Evolutionary conservation across 2,888 invertebrate species (phyloP), one percentile per base, ranked within the genome.

Genomic region (Geophilus truncorum): DNA sequence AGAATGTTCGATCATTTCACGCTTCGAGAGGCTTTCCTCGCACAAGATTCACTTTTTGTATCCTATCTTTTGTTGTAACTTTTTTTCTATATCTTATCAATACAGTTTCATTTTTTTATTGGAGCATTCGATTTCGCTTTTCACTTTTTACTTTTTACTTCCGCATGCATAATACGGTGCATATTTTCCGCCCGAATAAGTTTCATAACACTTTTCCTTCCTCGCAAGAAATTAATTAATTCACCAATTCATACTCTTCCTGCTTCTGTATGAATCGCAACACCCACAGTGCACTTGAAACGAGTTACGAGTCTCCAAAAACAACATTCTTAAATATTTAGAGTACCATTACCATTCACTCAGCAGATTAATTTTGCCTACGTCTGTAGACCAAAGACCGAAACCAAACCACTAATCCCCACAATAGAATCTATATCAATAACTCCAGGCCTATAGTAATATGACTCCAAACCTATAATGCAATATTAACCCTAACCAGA

Each of bases 71-170:
- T 70, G 28, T 70, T 70, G 4, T 25, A 10, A 9, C 3, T 45
- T 4, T 45, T n/a, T n/a, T n/a, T n/a, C n/a, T n/a, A n/a, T 70
- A 70, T 70, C 70, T 70, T 70, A 70, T 70, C 70, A 70, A 70
- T 70, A 70, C 70, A 23, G 70, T 28, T 70, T 28, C 25, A 51
- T 51, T 51, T 70, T 70, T 10, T 45, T 45, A 25, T 70, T 70
- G 70, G 70, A 70, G 70, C 70, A 70, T 70, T 70, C 70, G 70
- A 70, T 70, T 70, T 70, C 28, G 70, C 9, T 23, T 70, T 70
- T 70, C 7, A n/a, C n/a, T n/a, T n/a, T n/a, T n/a, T n/a, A n/a
- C n/a, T n/a, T n/a, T 70, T 12, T 25, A 70, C 70, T 70, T 70
- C 70, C 70, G 70, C 70, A 70, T 70, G 70, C 70, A 70, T 70